Evolutionary conservation across 53 echinoderm and acorn worm species (phyloP).

Genomic region (Paracentrotus lividus): DNA sequence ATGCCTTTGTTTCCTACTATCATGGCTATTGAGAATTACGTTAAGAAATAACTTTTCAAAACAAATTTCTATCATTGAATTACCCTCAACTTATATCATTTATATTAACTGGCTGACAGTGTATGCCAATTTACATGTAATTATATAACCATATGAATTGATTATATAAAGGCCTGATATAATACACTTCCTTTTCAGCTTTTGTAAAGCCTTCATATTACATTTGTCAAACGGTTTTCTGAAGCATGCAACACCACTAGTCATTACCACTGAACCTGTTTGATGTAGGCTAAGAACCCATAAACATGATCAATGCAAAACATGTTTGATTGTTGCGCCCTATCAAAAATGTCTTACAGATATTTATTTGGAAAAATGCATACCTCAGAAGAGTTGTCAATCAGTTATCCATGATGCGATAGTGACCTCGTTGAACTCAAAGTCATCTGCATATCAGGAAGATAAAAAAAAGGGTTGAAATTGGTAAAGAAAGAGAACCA

Average conservation of each 20-base stretch:
- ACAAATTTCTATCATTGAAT: too few species aligned
- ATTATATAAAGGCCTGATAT: too few species aligned
- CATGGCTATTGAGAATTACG: too few species aligned
- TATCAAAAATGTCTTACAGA: not conserved
- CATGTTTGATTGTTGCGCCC: too few species aligned
- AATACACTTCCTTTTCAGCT: too few species aligned
- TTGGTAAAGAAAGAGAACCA: not conserved
- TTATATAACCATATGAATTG: too few species aligned
- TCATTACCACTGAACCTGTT: not conserved
- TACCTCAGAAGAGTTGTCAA: not conserved
- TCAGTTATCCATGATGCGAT: slow-evolving; percentile 2
- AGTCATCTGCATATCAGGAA: not conserved
- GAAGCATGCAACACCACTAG: not conserved
- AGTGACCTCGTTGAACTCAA: not conserved
- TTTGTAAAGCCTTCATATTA: too few species aligned
- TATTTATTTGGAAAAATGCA: not conserved
- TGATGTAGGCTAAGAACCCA: not conserved
- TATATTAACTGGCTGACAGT: too few species aligned
- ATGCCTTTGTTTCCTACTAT: not conserved
- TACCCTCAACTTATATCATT: too few species aligned
- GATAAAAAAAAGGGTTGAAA: not conserved
- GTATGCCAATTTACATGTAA: too few species aligned
- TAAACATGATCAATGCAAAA: not conserved
- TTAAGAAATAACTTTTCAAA: too few species aligned
- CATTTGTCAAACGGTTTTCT: not conserved